Percentiles rank a stretch among this genome's conserved stretches.
Evolutionary conservation across 2,888 invertebrate species (phyloP).

Genomic region (Lasioglossum zephyrum): DNA sequence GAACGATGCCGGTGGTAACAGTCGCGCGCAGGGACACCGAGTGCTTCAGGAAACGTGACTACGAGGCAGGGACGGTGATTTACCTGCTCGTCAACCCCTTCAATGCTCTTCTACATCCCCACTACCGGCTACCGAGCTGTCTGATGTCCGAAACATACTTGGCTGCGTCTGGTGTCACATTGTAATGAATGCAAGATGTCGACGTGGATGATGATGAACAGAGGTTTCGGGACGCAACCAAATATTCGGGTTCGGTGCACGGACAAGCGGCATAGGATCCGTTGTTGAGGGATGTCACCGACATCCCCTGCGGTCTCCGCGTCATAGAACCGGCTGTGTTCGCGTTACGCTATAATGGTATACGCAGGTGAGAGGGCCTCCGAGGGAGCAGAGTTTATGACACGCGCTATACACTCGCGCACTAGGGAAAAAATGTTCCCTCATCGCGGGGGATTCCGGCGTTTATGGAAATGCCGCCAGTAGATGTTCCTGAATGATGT

Average conservation of each 20-base stretch:
- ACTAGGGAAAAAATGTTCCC: neutral
- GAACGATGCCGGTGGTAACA: neutral
- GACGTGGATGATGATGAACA: conserved; percentile 63
- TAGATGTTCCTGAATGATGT: neutral
- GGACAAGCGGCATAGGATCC: conserved; percentile 45
- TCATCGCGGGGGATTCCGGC: too few relatives aligned
- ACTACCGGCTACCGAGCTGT: neutral
- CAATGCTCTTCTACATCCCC: neutral
- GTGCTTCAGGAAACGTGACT: conserved; percentile 30
- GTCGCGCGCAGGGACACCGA: neutral
- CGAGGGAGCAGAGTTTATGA: conserved; percentile 30
- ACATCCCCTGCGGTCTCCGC: conserved; percentile 61
- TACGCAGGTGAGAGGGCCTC: conserved; percentile 24
- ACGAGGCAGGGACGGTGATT: conserved; percentile 31
- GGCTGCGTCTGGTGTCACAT: conserved; percentile 38
- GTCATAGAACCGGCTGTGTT: conserved; percentile 43
- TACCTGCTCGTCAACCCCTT: conserved; percentile 32
- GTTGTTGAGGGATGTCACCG: conserved; percentile 65
- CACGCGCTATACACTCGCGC: neutral
- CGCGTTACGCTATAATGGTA: conserved; percentile 52
- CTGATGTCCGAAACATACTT: conserved; percentile 25
- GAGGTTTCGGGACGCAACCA: conserved; percentile 56
- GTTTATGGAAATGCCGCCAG: neutral
- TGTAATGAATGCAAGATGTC: conserved; percentile 68
- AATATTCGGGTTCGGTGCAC: conserved; percentile 60